Evolutionary conservation across 2,888 invertebrate species (phyloP).

Genomic region (Tromatobia lineatoria): DNA sequence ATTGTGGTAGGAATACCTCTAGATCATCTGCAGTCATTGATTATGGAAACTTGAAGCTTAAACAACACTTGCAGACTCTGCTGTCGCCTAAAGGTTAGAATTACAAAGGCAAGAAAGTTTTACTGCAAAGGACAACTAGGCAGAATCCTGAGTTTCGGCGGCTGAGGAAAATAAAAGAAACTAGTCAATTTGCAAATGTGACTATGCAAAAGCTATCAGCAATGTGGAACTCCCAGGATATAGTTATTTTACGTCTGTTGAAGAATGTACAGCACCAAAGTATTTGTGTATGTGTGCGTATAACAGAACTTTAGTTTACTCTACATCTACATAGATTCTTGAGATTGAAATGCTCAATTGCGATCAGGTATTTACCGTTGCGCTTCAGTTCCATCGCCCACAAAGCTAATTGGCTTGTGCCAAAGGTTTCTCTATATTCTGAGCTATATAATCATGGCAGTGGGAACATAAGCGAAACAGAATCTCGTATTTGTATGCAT

Average conservation of each 20-base stretch:
- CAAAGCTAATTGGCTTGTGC: slow-evolving; percentile 57
- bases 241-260: neutral
- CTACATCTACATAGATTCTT: slow-evolving; percentile 18
- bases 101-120: neutral
- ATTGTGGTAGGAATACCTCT: neutral
- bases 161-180: slow-evolving; percentile 9
- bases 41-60: neutral
- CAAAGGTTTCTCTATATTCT: slow-evolving; percentile 31
- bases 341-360: slow-evolving; percentile 38
- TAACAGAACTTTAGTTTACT: slow-evolving; percentile 24
- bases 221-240: neutral
- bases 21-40: slow-evolving; percentile 12
- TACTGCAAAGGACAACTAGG: neutral
- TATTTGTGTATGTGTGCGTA: neutral
- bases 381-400: slow-evolving; percentile 1
- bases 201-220: slow-evolving; percentile 6
- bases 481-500: slow-evolving; percentile 47
- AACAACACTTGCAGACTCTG: neutral
- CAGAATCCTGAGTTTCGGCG: neutral
- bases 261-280: neutral
- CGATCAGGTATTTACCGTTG: slow-evolving; percentile 1
- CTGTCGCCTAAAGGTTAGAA: neutral
- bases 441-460: slow-evolving; percentile 49
- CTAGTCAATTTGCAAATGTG: neutral
- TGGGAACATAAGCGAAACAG: slow-evolving; percentile 29